Conservation (phyloP, 2,113 vertebrate species). For the Oplegnathus fasciatus region DNA sequence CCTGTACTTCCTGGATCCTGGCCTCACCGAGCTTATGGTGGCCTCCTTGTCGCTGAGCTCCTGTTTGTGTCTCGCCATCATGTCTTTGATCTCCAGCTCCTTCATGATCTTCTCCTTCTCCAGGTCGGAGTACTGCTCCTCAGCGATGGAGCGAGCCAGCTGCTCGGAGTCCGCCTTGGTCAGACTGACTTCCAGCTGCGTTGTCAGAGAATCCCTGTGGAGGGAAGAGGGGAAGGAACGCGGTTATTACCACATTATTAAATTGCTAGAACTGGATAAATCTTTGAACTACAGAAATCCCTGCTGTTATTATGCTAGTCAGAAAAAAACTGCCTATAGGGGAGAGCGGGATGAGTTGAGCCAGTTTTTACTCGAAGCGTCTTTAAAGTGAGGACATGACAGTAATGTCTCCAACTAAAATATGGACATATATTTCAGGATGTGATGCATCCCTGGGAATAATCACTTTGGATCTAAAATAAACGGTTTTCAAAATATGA, state of each 20-base stretch:
- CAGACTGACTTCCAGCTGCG: conserved; percentile 93
- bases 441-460: too few species aligned
- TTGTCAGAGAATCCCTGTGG: conserved; percentile 91
- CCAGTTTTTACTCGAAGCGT: too few species aligned
- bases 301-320: conserved; percentile 11
- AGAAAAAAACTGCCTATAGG: background rate
- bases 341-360: too few species aligned
- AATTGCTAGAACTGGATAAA: background rate
- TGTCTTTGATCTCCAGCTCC: conserved; percentile 97
- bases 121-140: conserved; percentile 95
- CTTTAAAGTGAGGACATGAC: too few species aligned
- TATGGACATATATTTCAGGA: too few species aligned
- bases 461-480: too few species aligned
- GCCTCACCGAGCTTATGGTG: conserved; percentile 92
- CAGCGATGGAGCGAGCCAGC: conserved; percentile 94
- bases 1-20: background rate
- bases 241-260: background rate
- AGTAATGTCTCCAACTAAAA: too few species aligned
- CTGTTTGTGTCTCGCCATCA: conserved; percentile 94
- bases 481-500: too few species aligned
- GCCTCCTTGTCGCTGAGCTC: conserved; percentile 94
- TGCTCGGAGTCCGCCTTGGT: conserved; percentile 96
- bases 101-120: conserved; percentile 99
- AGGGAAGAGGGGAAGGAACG: background rate
- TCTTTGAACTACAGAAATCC: conserved; percentile 1